These are phyloP conservation scores for Bedellia somnulentella DNA, from an alignment of 2,888 invertebrate species.

Conservation along the genomic window DNA sequence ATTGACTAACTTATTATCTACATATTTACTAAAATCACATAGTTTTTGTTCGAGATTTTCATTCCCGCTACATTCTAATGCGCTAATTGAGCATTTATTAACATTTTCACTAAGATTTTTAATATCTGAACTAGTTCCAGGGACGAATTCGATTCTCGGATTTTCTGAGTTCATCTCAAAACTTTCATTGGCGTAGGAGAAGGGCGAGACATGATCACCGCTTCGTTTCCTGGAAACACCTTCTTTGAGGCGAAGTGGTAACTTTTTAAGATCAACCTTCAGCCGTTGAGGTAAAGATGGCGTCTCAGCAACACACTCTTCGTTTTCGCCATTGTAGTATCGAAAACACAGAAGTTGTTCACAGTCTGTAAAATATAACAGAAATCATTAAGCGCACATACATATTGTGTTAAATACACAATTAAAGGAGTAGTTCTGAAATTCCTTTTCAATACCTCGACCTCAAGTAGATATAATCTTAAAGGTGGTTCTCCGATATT, in stretches of 20 bases:
- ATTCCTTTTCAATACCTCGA: too few relatives aligned
- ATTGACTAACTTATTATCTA: constrained; percentile 45
- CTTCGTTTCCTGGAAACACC: constrained; percentile 51
- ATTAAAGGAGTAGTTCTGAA: too few relatives aligned
- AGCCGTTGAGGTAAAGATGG: constrained; percentile 41
- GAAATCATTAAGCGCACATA: too few relatives aligned
- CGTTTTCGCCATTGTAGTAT: constrained; percentile 67
- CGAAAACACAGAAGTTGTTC: constrained; percentile 71
- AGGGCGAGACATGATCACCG: constrained; percentile 46
- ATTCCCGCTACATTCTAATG: constrained; percentile 49
- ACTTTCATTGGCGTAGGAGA: constrained; percentile 53
- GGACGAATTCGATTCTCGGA: constrained; percentile 39
- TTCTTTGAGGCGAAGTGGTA: constrained; percentile 57
- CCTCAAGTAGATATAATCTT: too few relatives aligned
- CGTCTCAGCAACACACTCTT: constrained; percentile 67
- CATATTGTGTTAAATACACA: too few relatives aligned
- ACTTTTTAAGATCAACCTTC: constrained; percentile 63
- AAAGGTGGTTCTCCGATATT: too few relatives aligned
- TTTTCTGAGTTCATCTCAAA: constrained; percentile 54
- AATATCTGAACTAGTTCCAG: constrained; percentile 42
- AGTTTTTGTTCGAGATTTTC: constrained; percentile 36
- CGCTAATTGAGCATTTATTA: constrained; percentile 60
- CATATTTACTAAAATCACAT: constrained; percentile 54
- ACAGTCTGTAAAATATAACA: constrained; percentile 58
- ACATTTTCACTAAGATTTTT: constrained; percentile 52